Conservation (phyloP, 2,113 vertebrate genomes). For the Microcebus murinus region DNA sequence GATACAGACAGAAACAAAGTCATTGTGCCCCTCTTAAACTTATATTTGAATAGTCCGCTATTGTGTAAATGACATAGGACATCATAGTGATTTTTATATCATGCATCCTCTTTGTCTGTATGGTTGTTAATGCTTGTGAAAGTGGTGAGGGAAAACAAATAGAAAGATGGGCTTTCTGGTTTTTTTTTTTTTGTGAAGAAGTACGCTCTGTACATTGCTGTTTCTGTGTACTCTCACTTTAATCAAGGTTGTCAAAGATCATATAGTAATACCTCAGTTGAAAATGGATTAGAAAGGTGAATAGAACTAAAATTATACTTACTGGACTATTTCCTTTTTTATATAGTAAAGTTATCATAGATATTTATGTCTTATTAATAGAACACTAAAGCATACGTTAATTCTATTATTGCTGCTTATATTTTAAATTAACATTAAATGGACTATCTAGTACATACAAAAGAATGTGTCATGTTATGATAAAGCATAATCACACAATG, state of each 20-base stretch:
- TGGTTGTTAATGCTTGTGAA: conserved; percentile 24
- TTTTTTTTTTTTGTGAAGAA: not conserved
- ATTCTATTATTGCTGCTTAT: not conserved
- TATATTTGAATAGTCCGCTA: not conserved
- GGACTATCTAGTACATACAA: not conserved
- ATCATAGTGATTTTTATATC: conserved; percentile 44
- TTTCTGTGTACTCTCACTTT: not conserved
- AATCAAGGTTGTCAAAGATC: conserved; percentile 2
- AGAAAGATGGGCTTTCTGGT: not conserved
- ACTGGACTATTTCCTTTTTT: not conserved
- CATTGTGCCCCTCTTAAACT: not conserved
- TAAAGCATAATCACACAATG: not conserved
- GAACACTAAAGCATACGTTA: conserved; percentile 1
- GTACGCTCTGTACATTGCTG: not conserved
- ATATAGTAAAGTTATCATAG: not conserved
- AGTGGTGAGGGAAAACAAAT: not conserved
- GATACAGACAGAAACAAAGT: not conserved
- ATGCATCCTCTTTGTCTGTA: not conserved
- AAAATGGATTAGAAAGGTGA: not conserved
- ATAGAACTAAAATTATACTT: conserved; percentile 17
- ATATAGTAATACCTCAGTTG: not conserved
- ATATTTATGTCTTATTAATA: not conserved
- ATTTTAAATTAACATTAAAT: conserved; percentile 18
- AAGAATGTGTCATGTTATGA: not conserved
- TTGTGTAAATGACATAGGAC: not conserved